A percentile compares a stretch with the other conserved stretches of the same genome.
phyloP scores from a whole-genome alignment of 1,140 invertebrate genomes.

The Sycophila sp. region DNA sequence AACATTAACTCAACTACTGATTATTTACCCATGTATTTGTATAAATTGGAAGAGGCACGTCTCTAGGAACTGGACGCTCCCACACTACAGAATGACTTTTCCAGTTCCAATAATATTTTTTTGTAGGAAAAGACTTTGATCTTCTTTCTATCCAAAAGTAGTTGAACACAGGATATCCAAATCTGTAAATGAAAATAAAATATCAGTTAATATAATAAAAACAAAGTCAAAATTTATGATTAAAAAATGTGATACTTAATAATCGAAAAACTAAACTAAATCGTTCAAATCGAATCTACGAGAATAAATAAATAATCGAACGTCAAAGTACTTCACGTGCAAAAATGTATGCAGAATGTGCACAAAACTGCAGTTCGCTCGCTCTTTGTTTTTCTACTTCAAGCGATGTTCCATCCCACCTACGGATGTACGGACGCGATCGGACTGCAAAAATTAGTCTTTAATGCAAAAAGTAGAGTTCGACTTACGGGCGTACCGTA shows the following conservation, averaged over 20 bases:
- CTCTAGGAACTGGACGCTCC: conserved; percentile 35
- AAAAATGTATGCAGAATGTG: too few species aligned
- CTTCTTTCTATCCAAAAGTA: conserved; percentile 45
- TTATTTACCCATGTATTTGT: conserved; percentile 25
- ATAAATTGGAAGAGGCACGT: conserved; percentile 29
- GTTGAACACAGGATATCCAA: conserved; percentile 43
- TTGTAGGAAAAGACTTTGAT: conserved; percentile 37
- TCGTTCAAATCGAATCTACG: too few species aligned
- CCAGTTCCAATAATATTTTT: conserved; percentile 40
- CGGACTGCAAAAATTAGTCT: too few species aligned
- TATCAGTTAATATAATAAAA: background rate
- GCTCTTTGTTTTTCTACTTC: conserved; percentile 18
- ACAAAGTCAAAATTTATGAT: background rate
- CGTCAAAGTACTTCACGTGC: background rate
- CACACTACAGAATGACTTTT: conserved; percentile 38
- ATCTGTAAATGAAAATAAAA: conserved; percentile 36
- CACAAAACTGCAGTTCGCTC: too few species aligned
- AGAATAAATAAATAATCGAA: conserved; percentile 14
- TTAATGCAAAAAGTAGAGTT: background rate
- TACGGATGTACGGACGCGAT: too few species aligned
- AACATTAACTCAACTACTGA: too few species aligned
- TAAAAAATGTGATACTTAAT: too few species aligned
- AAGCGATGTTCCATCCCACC: too few species aligned
- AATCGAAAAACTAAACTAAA: too few species aligned
- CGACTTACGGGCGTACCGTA: conserved; percentile 11